phyloP scores from a whole-genome alignment of 2,113 vertebrate genomes.

The Gila orcuttii region DNA sequence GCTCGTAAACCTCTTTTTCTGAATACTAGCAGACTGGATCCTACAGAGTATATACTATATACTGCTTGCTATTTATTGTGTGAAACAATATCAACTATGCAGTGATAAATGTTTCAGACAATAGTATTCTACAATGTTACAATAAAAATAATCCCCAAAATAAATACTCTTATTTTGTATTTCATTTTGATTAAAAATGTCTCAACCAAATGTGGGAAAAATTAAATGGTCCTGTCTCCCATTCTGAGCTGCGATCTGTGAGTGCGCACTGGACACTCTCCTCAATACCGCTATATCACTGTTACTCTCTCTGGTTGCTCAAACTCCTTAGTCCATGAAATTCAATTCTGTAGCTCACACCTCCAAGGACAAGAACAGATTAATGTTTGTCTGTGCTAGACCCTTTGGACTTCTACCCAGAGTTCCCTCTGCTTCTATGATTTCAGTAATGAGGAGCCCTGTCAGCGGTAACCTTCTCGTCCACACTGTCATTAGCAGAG shows the following conservation, averaged over 20 bases:
- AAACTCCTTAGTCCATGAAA: slow-evolving; percentile 51
- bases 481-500: slow-evolving; percentile 14
- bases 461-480: slow-evolving; percentile 29
- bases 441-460: slow-evolving; percentile 34
- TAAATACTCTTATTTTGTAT: neutral
- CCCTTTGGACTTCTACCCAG: slow-evolving; percentile 9
- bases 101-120: neutral
- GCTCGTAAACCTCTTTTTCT: neutral
- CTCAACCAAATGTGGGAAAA: neutral
- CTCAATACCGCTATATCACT: slow-evolving; percentile 25
- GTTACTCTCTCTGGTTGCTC: slow-evolving; percentile 12
- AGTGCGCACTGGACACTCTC: slow-evolving; percentile 20
- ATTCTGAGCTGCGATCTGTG: neutral
- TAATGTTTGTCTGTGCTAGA: slow-evolving; percentile 26
- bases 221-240: neutral
- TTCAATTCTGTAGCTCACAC: slow-evolving; percentile 38
- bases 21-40: neutral
- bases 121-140: neutral
- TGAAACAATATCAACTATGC: neutral
- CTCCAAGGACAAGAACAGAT: slow-evolving; percentile 50
- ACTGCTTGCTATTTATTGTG: neutral
- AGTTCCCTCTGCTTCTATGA: slow-evolving; percentile 16
- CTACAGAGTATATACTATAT: neutral
- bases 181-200: neutral
- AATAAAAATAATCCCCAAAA: neutral